Conservation (phyloP, 2,113 vertebrate species). For the Entelurus aequoreus region DNA sequence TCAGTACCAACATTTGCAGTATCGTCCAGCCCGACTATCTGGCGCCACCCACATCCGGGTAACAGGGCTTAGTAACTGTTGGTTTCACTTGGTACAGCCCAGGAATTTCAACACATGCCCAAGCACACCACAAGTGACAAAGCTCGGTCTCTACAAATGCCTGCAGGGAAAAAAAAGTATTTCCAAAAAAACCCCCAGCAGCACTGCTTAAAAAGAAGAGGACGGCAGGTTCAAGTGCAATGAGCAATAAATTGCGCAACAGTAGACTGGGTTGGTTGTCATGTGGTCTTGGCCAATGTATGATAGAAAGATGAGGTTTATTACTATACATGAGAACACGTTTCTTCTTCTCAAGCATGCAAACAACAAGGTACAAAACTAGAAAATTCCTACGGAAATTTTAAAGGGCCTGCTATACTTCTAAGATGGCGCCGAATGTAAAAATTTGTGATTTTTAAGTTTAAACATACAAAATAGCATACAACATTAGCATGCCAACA, state of each 20-base stretch:
- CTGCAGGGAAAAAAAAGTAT: slow-evolving; percentile 34
- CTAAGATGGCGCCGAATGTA: no score
- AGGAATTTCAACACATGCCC: slow-evolving; percentile 69
- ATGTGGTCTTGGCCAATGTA: slow-evolving; percentile 25
- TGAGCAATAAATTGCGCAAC: slow-evolving; percentile 6
- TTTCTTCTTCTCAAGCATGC: not conserved
- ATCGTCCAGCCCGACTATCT: not conserved
- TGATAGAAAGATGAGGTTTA: slow-evolving; percentile 7
- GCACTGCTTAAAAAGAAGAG: not conserved
- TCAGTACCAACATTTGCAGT: no score
- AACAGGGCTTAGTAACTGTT: slow-evolving; percentile 22
- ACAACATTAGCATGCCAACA: no score
- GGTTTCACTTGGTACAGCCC: slow-evolving; percentile 39
- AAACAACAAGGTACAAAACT: no score
- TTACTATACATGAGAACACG: not conserved
- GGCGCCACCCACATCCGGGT: not conserved
- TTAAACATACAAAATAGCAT: no score
- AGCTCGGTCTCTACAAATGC: slow-evolving; percentile 57
- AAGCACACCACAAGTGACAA: slow-evolving; percentile 61
- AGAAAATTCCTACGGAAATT: no score
- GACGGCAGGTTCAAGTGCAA: slow-evolving; percentile 3
- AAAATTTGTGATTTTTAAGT: no score
- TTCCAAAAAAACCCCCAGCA: not conserved
- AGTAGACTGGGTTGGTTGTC: slow-evolving; percentile 1
- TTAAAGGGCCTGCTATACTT: no score